A percentile compares a stretch with the other conserved stretches of the same genome.
These are phyloP conservation scores for Alectoris magna DNA, from an alignment of 2,797 vertebrate species.

Conservation along the genomic window DNA sequence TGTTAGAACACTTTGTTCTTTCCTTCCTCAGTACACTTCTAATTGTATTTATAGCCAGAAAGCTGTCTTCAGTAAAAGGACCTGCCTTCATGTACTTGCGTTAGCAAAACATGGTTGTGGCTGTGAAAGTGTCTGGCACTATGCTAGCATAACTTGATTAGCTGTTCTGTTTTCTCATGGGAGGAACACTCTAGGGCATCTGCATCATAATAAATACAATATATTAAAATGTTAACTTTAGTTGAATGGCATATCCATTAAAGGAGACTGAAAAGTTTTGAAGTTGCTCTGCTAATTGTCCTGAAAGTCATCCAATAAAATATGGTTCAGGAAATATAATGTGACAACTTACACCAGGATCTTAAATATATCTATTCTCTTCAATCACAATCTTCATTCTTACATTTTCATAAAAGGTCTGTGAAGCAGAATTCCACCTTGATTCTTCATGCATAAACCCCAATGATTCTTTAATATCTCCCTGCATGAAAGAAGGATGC, in stretches of 20 bases:
- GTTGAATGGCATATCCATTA: slow-evolving; percentile 46
- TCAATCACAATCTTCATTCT: not conserved
- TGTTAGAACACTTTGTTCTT: not conserved
- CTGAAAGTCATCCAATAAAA: slow-evolving; percentile 15
- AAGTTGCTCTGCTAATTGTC: slow-evolving; percentile 10
- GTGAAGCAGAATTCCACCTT: not conserved
- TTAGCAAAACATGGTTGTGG: not conserved
- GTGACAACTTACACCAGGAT: not conserved
- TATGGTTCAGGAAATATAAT: not conserved
- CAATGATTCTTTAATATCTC: not conserved
- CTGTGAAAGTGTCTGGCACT: slow-evolving; percentile 4
- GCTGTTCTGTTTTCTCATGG: not conserved
- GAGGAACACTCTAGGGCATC: not conserved
- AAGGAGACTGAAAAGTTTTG: slow-evolving; percentile 42
- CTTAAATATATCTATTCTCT: not conserved
- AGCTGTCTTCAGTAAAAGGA: not conserved
- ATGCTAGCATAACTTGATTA: slow-evolving; percentile 18
- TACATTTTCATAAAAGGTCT: not conserved
- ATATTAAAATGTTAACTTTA: slow-evolving; percentile 16
- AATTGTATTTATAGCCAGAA: not conserved
- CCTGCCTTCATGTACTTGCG: not conserved
- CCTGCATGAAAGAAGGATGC: not conserved
- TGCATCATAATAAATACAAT: slow-evolving; percentile 11
- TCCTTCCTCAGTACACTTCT: not conserved
- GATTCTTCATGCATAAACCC: not conserved